Percentiles rank a stretch among this genome's conserved stretches.
phyloP scores from a whole-genome alignment of 2,888 invertebrate species.

The Rotaria magnacalcarata region DNA sequence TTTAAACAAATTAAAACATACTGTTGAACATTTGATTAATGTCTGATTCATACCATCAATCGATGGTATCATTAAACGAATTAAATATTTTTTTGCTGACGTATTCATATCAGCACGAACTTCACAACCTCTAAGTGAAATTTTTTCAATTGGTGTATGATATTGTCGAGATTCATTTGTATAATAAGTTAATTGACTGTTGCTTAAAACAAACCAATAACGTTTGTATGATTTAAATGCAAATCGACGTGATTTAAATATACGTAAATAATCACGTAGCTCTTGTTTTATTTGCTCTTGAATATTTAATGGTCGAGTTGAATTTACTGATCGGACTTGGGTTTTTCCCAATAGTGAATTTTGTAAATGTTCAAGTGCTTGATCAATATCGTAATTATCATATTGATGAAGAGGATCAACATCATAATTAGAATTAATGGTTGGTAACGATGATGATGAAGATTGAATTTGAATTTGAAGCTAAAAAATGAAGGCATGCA shows the following conservation, averaged over 20 bases:
- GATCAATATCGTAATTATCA: neutral
- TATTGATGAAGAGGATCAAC: neutral
- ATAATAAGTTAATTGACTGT: slow-evolving; percentile 73
- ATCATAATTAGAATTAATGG: neutral
- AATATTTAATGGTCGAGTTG: neutral
- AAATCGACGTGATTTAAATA: slow-evolving; percentile 80
- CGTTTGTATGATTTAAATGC: slow-evolving; percentile 89
- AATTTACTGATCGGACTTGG: neutral
- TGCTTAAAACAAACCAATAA: slow-evolving; percentile 89
- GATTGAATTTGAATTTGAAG: slow-evolving; percentile 81
- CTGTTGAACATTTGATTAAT: slow-evolving; percentile 84
- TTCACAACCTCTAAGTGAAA: slow-evolving; percentile 81
- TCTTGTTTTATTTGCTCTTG: no score
- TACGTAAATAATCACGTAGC: slow-evolving; percentile 3
- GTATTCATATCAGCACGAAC: slow-evolving; percentile 93
- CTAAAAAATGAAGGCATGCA: slow-evolving; percentile 63
- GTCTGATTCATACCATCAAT: slow-evolving; percentile 90
- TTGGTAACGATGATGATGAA: neutral
- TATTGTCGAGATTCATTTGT: slow-evolving; percentile 68
- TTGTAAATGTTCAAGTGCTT: neutral
- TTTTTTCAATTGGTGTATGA: slow-evolving; percentile 63
- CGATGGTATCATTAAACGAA: slow-evolving; percentile 79
- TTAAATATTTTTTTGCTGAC: slow-evolving; percentile 81
- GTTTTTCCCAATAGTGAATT: neutral
- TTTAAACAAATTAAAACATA: slow-evolving; percentile 50